A percentile compares a stretch with the other conserved stretches of the same genome.
Evolutionary conservation across 2,888 invertebrate species (phyloP).

Genomic region (Drosophila multiciliata): DNA sequence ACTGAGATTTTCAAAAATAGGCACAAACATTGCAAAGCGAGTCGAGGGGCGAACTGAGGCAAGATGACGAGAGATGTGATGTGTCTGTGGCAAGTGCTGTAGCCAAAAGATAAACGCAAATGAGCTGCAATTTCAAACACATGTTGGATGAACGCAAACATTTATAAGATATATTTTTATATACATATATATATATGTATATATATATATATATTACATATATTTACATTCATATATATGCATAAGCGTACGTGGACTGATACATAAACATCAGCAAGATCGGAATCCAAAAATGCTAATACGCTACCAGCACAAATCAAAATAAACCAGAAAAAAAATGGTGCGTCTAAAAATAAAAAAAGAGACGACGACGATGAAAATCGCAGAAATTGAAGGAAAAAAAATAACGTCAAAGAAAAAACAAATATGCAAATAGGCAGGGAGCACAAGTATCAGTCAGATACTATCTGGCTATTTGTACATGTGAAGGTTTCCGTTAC

Average conservation of each 20-base stretch:
- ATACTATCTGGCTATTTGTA: constrained; percentile 70
- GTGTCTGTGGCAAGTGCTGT: constrained; percentile 28
- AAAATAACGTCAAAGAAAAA: constrained; percentile 39
- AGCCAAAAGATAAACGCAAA: constrained; percentile 48
- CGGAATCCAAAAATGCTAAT: constrained; percentile 71
- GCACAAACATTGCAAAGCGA: constrained; percentile 38
- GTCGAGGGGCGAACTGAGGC: not conserved
- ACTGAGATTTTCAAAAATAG: constrained; percentile 51
- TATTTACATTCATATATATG: not conserved
- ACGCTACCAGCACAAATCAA: constrained; percentile 66
- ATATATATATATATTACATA: constrained; percentile 3
- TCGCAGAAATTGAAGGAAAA: constrained; percentile 25
- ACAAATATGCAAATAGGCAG: constrained; percentile 55
- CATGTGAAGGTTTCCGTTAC: constrained; percentile 67
- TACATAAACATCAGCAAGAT: constrained; percentile 23
- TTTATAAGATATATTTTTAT: constrained; percentile 18
- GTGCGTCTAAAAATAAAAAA: constrained; percentile 71
- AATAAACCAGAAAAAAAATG: constrained; percentile 60
- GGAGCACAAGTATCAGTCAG: constrained; percentile 53
- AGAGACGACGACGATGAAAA: constrained; percentile 42
- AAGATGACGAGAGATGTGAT: constrained; percentile 2
- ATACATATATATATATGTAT: constrained; percentile 7
- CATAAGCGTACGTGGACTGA: not conserved
- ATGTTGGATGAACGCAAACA: constrained; percentile 67
- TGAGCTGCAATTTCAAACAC: constrained; percentile 71